phyloP scores from a whole-genome alignment of 1,140 invertebrate genomes.

The Zaprionus ghesquierei region DNA sequence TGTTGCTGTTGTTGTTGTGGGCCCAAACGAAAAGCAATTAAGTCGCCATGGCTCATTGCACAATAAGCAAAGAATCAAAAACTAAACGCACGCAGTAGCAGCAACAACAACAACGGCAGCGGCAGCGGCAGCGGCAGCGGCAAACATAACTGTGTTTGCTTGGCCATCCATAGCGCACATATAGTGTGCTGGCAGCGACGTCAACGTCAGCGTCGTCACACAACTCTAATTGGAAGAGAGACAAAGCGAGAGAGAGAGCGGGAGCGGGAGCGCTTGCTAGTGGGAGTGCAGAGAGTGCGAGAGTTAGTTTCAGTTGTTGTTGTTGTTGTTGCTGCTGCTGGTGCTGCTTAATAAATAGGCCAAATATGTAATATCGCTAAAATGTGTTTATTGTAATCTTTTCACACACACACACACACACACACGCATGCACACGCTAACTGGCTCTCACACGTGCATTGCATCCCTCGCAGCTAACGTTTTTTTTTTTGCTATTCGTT shows the following conservation, averaged over 20 bases:
- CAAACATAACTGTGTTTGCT: conserved; percentile 78
- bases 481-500: not conserved
- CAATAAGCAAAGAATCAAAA: conserved; percentile 78
- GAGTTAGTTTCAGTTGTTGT: conserved; percentile 17
- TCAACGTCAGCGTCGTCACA: conserved; percentile 15
- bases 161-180: conserved; percentile 60
- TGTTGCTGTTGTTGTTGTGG: conserved; percentile 27
- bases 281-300: conserved; percentile 17
- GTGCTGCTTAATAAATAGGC: conserved; percentile 74
- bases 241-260: not conserved
- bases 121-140: conserved; percentile 12
- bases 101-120: not conserved
- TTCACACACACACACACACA: conserved; percentile 39
- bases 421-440: conserved; percentile 4
- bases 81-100: conserved; percentile 27
- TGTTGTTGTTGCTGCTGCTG: conserved; percentile 37
- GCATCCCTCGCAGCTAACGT: conserved; percentile 58
- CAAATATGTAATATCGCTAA: conserved; percentile 81
- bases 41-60: conserved; percentile 80
- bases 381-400: conserved; percentile 81
- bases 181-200: conserved; percentile 21
- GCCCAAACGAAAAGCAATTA: conserved; percentile 78
- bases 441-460: conserved; percentile 57
- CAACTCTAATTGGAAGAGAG: conserved; percentile 20
- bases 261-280: no score